A percentile compares a stretch with the other conserved stretches of the same genome.
Conservation (phyloP, 1,140 invertebrate species). For the Dendroctonus valens region DNA sequence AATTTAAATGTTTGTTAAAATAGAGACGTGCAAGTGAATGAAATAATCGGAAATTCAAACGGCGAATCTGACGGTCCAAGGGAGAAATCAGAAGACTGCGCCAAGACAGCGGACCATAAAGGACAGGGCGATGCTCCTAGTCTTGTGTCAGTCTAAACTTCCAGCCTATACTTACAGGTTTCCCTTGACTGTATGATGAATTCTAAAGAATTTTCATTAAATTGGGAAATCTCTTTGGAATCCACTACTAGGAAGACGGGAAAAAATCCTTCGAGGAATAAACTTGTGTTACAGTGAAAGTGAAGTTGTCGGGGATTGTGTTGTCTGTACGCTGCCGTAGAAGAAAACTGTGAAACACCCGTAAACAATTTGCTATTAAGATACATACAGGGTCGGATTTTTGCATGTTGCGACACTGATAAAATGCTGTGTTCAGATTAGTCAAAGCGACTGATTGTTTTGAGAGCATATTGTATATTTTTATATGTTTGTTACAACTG, state of each 20-base stretch:
- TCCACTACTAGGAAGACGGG: too few species aligned
- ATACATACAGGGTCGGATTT: constrained; percentile 32
- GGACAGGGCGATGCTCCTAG: constrained; percentile 48
- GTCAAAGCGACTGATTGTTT: constrained; percentile 47
- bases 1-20: too few species aligned
- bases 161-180: too few species aligned
- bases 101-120: constrained; percentile 41
- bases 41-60: constrained; percentile 29
- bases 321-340: too few species aligned
- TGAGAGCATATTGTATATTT: constrained; percentile 52
- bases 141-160: constrained; percentile 10
- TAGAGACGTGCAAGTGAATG: constrained; percentile 42
- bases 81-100: constrained; percentile 40
- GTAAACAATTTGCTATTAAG: constrained; percentile 7
- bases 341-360: too few species aligned
- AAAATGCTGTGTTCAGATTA: constrained; percentile 43
- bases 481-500: constrained; percentile 53
- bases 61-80: constrained; percentile 25
- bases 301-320: too few species aligned
- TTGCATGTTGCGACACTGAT: constrained; percentile 37
- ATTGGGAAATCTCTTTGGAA: too few species aligned
- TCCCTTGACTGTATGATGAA: too few species aligned
- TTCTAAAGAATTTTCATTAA: too few species aligned
- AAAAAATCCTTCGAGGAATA: too few species aligned
- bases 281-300: too few species aligned